Conservation (phyloP, 1,140 invertebrate species). For the Micrasema longulum region DNA sequence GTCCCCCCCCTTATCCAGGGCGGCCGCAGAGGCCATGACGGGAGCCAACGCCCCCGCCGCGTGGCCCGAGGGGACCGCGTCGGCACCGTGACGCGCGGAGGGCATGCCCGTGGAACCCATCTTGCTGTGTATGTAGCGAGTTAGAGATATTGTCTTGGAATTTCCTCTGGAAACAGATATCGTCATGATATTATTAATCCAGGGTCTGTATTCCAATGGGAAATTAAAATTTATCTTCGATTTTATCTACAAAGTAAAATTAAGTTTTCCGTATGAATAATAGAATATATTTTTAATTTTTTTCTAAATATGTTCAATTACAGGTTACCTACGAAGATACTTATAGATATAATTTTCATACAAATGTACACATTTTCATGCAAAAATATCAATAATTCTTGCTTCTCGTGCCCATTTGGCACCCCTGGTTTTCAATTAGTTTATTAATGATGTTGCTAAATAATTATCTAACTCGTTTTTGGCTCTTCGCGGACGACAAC, state of each 20-base stretch:
- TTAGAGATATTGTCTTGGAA: not conserved
- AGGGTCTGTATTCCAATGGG: too few relatives aligned
- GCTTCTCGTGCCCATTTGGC: not conserved
- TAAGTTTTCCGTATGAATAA: too few relatives aligned
- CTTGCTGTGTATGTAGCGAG: constrained; percentile 33
- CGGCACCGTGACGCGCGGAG: not conserved
- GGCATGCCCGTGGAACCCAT: constrained; percentile 4
- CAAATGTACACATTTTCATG: too few relatives aligned
- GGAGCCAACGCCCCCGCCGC: not conserved
- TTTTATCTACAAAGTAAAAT: too few relatives aligned
- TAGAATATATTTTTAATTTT: too few relatives aligned
- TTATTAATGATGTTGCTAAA: not conserved
- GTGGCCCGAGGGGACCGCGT: not conserved
- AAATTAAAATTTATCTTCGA: too few relatives aligned
- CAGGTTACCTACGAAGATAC: too few relatives aligned
- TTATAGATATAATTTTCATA: too few relatives aligned
- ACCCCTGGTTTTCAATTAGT: not conserved
- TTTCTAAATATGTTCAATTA: too few relatives aligned
- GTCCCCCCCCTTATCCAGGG: constrained; percentile 33
- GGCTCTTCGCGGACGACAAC: too few relatives aligned
- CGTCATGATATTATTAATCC: not conserved
- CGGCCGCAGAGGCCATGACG: not conserved
- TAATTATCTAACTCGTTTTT: not conserved
- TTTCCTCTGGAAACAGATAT: constrained; percentile 2
- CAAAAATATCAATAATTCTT: not conserved